These are phyloP conservation scores for Habropoda laboriosa DNA, from an alignment of 1,140 invertebrate genomes.

Conservation along the genomic window DNA sequence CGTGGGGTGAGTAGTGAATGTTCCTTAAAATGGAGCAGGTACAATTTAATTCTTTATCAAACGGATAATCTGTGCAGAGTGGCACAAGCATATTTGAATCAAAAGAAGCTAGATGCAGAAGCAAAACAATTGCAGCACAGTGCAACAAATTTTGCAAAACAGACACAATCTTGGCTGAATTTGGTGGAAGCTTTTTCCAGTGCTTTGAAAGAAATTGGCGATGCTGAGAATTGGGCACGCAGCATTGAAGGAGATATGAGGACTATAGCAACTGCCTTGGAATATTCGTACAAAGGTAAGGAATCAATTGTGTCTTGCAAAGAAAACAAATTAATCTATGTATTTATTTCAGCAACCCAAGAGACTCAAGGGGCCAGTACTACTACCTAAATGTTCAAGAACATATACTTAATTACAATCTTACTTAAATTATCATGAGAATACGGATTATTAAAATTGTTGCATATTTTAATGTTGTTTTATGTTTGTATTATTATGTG, in stretches of 20 bases:
- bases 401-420: neutral
- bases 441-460: constrained; percentile 7
- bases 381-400: constrained; percentile 15
- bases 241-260: constrained; percentile 98
- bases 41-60: neutral
- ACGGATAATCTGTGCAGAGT: constrained; percentile 84
- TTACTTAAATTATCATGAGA: neutral
- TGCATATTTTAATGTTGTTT: constrained; percentile 10
- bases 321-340: neutral
- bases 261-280: constrained; percentile 94
- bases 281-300: constrained; percentile 96
- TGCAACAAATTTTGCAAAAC: constrained; percentile 96
- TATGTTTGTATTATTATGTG: constrained; percentile 11
- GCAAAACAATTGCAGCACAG: constrained; percentile 97
- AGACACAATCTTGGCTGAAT: constrained; percentile 97
- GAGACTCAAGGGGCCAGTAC: constrained; percentile 49
- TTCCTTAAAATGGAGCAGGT: neutral
- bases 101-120: constrained; percentile 98
- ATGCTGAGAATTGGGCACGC: constrained; percentile 99
- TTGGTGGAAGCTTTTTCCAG: constrained; percentile 97
- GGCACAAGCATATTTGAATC: constrained; percentile 98
- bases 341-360: constrained; percentile 59
- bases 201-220: constrained; percentile 98
- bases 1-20: constrained; percentile 89
- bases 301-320: neutral